phyloP scores from a whole-genome alignment of 2,797 vertebrate genomes.

The Sebastes oblongus region DNA sequence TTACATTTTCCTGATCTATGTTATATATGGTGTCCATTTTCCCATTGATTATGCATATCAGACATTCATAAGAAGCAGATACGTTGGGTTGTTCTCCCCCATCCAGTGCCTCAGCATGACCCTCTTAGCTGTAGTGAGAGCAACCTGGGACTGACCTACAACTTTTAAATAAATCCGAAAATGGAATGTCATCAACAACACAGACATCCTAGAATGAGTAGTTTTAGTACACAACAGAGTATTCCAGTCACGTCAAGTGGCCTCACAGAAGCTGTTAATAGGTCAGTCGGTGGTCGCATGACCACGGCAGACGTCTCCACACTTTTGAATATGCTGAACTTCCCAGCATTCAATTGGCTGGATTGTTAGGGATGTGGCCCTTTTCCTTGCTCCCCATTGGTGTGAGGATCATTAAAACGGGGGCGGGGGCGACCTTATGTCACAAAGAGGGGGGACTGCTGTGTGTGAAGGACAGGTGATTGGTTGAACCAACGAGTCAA shows the following conservation, averaged over 20 bases:
- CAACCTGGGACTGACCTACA: neutral
- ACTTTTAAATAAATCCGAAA: neutral
- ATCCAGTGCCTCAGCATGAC: no score
- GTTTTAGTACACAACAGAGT: neutral
- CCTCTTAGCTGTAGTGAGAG: no score
- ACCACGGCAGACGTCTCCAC: neutral
- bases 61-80: no score
- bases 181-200: neutral
- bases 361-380: constrained; percentile 38
- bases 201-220: neutral
- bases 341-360: constrained; percentile 1
- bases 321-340: neutral
- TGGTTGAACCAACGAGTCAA: neutral
- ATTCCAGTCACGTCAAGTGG: neutral
- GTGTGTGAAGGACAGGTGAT: neutral
- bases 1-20: no score
- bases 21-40: no score
- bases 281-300: constrained; percentile 6
- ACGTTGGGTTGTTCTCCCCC: no score
- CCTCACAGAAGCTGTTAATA: neutral
- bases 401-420: constrained; percentile 3
- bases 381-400: constrained; percentile 42
- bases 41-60: no score
- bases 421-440: neutral
- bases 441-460: constrained; percentile 29